A percentile compares a stretch with the other conserved stretches of the same genome.
phyloP scores from a whole-genome alignment of 92 coral and sea anemone species.

The Isaurus tuberculatus region DNA sequence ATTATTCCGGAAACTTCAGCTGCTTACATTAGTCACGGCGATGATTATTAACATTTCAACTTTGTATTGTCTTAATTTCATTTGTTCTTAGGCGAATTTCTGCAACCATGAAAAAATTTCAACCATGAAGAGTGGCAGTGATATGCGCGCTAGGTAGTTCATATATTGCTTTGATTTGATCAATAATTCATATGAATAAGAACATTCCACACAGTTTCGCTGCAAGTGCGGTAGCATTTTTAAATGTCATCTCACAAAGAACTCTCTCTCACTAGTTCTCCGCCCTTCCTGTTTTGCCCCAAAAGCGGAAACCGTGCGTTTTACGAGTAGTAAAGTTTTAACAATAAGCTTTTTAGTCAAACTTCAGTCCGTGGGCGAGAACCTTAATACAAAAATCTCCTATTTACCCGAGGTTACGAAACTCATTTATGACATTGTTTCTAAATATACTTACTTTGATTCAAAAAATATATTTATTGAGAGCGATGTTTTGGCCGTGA shows the following conservation, averaged over 20 bases:
- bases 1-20: no score
- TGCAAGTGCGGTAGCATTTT: background rate
- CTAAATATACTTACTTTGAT: background rate
- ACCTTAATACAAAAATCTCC: background rate
- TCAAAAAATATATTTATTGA: background rate
- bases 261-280: background rate
- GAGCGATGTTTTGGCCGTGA: background rate
- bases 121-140: no score
- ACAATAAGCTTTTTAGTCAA: background rate
- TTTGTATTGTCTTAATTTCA: no score
- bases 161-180: no score
- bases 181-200: no score
- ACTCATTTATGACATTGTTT: background rate
- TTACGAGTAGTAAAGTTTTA: background rate
- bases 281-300: background rate
- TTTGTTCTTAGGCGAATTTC: no score
- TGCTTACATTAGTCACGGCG: no score
- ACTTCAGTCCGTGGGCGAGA: background rate
- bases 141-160: no score
- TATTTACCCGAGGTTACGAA: background rate
- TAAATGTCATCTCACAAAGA: background rate
- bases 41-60: no score
- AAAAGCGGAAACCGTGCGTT: background rate
- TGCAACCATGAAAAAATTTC: no score
- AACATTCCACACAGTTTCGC: background rate